These are phyloP conservation scores for Hymenochirus boettgeri DNA, from an alignment of 2,113 vertebrate genomes.

Conservation along the genomic window DNA sequence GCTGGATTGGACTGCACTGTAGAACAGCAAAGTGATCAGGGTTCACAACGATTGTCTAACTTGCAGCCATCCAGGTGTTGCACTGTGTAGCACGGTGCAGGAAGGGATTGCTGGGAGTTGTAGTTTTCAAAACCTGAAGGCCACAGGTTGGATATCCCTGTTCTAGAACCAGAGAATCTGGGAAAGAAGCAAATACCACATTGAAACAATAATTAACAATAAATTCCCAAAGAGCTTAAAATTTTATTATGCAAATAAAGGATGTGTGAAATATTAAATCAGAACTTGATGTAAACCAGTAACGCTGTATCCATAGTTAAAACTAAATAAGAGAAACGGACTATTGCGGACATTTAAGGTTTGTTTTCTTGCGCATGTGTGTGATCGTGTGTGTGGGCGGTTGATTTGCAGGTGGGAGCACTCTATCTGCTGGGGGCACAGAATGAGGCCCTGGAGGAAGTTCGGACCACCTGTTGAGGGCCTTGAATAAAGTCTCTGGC, in stretches of 20 bases:
- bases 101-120: too few species aligned
- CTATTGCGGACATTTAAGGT: conserved; percentile 41
- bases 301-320: conserved; percentile 40
- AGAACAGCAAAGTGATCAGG: too few species aligned
- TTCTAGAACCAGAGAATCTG: too few species aligned
- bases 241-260: conserved; percentile 36
- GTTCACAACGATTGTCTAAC: too few species aligned
- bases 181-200: too few species aligned
- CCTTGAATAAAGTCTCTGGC: conserved; percentile 25
- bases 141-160: too few species aligned
- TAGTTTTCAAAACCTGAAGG: too few species aligned
- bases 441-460: conserved; percentile 13
- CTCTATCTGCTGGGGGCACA: neutral
- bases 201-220: conserved; percentile 22
- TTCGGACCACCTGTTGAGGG: conserved; percentile 1
- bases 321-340: conserved; percentile 39
- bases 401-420: neutral
- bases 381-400: conserved; percentile 41
- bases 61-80: too few species aligned
- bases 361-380: conserved; percentile 52
- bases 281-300: conserved; percentile 42
- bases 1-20: too few species aligned
- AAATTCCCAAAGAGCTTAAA: conserved; percentile 18
- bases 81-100: too few species aligned
- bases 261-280: conserved; percentile 22